phyloP scores from a whole-genome alignment of 23 tunicate genomes.

The Halocynthia aurantium region DNA sequence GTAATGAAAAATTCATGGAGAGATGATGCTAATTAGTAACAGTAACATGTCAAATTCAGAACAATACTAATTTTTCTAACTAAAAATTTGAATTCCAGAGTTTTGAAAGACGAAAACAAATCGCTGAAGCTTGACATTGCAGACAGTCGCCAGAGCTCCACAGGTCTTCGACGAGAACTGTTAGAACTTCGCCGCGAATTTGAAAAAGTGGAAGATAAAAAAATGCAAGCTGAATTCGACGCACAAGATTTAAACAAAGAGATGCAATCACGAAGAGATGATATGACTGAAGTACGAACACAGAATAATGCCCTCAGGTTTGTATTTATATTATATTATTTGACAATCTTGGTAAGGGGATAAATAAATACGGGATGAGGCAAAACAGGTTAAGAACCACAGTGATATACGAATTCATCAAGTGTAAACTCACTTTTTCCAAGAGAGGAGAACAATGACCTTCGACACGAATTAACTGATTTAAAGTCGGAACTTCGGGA shows the following conservation, averaged over 20 bases:
- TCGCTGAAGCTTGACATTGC: slow-evolving; percentile 63
- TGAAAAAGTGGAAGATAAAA: slow-evolving; percentile 23
- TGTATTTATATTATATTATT: no score
- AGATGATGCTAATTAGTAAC: background rate
- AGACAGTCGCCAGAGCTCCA: slow-evolving; percentile 52
- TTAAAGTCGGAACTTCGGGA: slow-evolving; percentile 50
- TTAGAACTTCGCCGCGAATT: slow-evolving; percentile 43
- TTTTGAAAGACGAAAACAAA: slow-evolving; percentile 43
- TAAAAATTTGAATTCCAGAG: background rate
- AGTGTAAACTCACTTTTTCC: no score
- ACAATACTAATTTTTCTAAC: no score
- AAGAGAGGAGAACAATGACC: slow-evolving; percentile 64
- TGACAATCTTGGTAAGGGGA: no score
- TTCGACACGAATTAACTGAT: slow-evolving; percentile 40
- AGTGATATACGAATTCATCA: no score
- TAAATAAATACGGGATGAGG: no score
- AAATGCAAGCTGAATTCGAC: slow-evolving; percentile 32
- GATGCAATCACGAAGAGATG: slow-evolving; percentile 22
- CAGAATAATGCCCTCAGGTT: slow-evolving; percentile 54
- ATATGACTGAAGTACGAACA: slow-evolving; percentile 20
- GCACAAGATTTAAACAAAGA: slow-evolving; percentile 18
- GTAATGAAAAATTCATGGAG: slow-evolving; percentile 3
- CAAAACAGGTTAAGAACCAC: no score
- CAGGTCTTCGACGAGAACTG: slow-evolving; percentile 60
- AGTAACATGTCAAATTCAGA: no score